Base-by-base conservation (phyloP, 2,797 vertebrate genomes). In the Anas flavirostris region DNA sequence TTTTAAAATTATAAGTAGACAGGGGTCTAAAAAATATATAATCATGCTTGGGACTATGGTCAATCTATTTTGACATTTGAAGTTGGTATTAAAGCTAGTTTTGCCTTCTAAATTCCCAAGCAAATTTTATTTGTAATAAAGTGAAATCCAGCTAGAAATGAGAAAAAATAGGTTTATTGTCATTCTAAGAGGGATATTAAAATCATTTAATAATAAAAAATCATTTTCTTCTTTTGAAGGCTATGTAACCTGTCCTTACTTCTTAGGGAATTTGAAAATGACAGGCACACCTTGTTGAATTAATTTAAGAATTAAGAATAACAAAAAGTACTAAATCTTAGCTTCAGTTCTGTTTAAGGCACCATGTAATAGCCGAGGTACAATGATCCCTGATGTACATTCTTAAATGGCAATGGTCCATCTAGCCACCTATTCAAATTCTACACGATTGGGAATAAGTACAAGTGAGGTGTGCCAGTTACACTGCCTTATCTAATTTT, bases 321-420 rank as follows among this genome's bases (percentile, higher is more conserved):
- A 98, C 97, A 97, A 96, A 97, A 97, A 96, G 94, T 97, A 97
- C 95, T 98, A 97, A 98, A 96, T 97, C 98, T 98, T 98, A 98
- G 98, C 97, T 98, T 98, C 98, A 98, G 98, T 98, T 98, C 98
- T 98, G 97, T 98, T 99, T 99, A 99, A 99, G 99, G 99, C 99
- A 99, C 99, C 99, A 99, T 98, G 98, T 99, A 99, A 99, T 99
- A 99, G 99, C 99, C 98, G 99, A 99, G 99, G 99, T 99, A 99
- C 99, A 98, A 98, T 98, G 98, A 99, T 99, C 99, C 99, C 99
- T 99, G 99, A 99, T 99, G 99, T 99, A 99, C 99, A 98, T 99
- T 99, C 98, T 98, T 99, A 99, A 98, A 98, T 98, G 98, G 99
- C 99, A 99, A 99, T 98, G 98, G 97, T 98, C 98, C 98, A 98